Evolutionary conservation across 2,888 invertebrate genomes (phyloP).

Genomic region (Rhingia campestris): DNA sequence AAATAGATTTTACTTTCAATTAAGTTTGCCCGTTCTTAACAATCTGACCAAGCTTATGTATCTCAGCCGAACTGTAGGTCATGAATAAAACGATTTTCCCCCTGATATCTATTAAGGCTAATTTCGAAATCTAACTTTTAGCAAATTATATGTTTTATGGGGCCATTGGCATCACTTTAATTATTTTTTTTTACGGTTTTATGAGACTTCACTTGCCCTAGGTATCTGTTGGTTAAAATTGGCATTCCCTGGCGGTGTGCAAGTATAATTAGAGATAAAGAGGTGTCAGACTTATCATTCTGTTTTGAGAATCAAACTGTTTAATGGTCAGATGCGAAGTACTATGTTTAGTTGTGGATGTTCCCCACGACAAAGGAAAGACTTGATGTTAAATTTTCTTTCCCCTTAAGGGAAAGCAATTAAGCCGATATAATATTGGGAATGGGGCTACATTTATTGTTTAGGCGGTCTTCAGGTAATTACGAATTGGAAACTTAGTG

Average conservation of each 20-base stretch:
- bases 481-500: constrained; percentile 29
- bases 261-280: constrained; percentile 4
- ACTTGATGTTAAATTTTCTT: neutral
- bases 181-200: neutral
- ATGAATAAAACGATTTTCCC: neutral
- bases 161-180: constrained; percentile 6
- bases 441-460: constrained; percentile 25
- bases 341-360: neutral
- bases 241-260: constrained; percentile 19
- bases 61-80: neutral
- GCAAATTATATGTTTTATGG: constrained; percentile 14
- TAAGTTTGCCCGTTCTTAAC: neutral
- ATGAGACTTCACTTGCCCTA: neutral
- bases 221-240: constrained; percentile 6
- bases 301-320: constrained; percentile 17
- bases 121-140: neutral
- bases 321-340: constrained; percentile 23
- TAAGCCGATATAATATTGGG: constrained; percentile 21
- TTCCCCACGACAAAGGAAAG: constrained; percentile 2
- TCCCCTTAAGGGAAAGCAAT: constrained; percentile 24
- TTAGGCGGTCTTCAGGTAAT: constrained; percentile 33
- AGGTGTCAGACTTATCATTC: constrained; percentile 17
- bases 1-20: neutral
- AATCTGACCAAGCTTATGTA: constrained; percentile 23
- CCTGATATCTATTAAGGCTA: neutral